phyloP scores from a whole-genome alignment of 2,797 vertebrate genomes.

The Gymnothorax javanicus region DNA sequence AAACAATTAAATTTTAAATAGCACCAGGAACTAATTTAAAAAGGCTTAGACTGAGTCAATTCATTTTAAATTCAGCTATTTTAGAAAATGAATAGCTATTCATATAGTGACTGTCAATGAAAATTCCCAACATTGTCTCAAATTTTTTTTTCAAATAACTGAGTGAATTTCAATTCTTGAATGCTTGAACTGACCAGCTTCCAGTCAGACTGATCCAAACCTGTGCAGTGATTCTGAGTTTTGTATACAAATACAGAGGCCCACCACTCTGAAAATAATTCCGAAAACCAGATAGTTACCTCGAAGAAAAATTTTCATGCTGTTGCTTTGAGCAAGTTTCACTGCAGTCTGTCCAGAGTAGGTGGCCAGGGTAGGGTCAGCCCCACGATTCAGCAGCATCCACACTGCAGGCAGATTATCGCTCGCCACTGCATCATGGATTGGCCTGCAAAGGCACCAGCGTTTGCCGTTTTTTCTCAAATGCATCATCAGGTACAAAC shows the following conservation, averaged over 20 bases:
- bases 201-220: not conserved
- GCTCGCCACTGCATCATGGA: slow-evolving; percentile 94
- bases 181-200: not conserved
- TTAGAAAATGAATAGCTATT: not conserved
- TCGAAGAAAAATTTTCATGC: slow-evolving; percentile 92
- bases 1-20: not conserved
- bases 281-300: slow-evolving; percentile 67
- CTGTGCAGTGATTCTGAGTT: not conserved
- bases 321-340: slow-evolving; percentile 89
- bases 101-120: not conserved
- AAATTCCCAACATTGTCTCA: not conserved
- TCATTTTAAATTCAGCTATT: not conserved
- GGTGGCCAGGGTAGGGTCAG: slow-evolving; percentile 94
- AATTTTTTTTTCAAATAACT: not conserved
- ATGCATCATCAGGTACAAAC: not conserved
- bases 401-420: slow-evolving; percentile 94
- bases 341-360: slow-evolving; percentile 95
- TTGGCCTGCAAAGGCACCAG: slow-evolving; percentile 74
- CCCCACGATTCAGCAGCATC: slow-evolving; percentile 93
- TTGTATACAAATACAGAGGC: not conserved
- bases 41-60: not conserved
- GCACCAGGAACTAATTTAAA: not conserved
- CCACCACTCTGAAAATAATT: not conserved
- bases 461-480: not conserved
- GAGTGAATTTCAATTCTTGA: not conserved